Evolutionary conservation across 2,888 invertebrate species (phyloP).

Genomic region (Scaptomyza cyrtandrae): DNA sequence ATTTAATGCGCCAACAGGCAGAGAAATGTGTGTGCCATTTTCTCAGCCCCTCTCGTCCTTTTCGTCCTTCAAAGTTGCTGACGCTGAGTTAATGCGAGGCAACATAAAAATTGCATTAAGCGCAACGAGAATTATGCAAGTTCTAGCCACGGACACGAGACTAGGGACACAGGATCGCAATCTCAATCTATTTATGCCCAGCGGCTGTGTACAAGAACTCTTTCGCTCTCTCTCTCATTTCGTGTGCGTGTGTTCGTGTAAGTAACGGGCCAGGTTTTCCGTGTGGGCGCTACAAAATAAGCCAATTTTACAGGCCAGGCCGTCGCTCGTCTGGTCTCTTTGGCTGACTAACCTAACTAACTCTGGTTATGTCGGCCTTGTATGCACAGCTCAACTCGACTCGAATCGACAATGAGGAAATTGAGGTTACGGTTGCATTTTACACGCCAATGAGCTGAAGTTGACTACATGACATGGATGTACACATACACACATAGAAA

Average conservation of each 20-base stretch:
- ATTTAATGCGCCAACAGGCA: slow-evolving; percentile 80
- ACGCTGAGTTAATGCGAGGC: slow-evolving; percentile 70
- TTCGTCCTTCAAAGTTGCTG: slow-evolving; percentile 1
- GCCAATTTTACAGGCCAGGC: slow-evolving; percentile 70
- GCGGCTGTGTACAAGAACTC: slow-evolving; percentile 27
- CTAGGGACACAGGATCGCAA: slow-evolving; percentile 34
- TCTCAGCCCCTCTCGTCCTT: neutral
- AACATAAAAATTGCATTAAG: slow-evolving; percentile 78
- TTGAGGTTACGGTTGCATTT: slow-evolving; percentile 64
- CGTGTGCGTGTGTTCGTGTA: neutral
- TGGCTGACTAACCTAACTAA: slow-evolving; percentile 14
- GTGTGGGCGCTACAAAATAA: slow-evolving; percentile 64
- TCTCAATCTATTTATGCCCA: slow-evolving; percentile 64
- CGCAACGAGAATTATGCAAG: slow-evolving; percentile 75
- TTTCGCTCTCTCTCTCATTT: neutral
- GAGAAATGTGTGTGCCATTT: slow-evolving; percentile 59
- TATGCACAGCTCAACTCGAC: slow-evolving; percentile 28
- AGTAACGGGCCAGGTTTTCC: slow-evolving; percentile 48
- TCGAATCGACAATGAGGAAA: slow-evolving; percentile 30
- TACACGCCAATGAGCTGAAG: slow-evolving; percentile 50
- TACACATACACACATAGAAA: neutral
- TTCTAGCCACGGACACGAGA: slow-evolving; percentile 1
- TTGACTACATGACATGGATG: slow-evolving; percentile 19
- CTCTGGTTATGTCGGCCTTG: slow-evolving; percentile 19
- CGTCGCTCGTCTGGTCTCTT: neutral